Evolutionary conservation across 2,888 invertebrate genomes (phyloP), one percentile per base, ranked within the genome.

Genomic region (Gnatocerus cornutus): DNA sequence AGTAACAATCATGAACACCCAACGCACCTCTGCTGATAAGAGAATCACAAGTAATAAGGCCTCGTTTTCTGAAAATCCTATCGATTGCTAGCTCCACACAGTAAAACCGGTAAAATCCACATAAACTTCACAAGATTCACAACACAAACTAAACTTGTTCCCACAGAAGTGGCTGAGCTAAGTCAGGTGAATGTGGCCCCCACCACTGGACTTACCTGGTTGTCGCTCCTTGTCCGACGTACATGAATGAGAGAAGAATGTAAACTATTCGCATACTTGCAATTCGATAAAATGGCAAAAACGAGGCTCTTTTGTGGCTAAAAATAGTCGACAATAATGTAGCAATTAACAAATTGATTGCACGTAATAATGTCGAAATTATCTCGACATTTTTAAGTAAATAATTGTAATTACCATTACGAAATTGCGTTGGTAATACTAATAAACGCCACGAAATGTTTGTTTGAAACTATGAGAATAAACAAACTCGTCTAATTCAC

Each of bases 121-220:
- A 33, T 21, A 48, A 29, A 56, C 56, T 46, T n/a, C 52, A 59
- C 64, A 50, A 27, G 37, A 61, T 65, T 65, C 66, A 67, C 70
- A 33, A 27, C 56, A 67, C 70, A 66, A 66, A 62, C 61, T 62
- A 58, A 70, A 67, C 70, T 67, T 53, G 62, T 62, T 65, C 69
- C 58, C 69, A 66, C 53, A 37, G 39, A 48, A 16, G 14, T n/a
- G 59, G 27, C 69, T 62, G 56, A 56, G 21, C 21, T 21, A 21
- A 70, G 70, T 67, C 66, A 70, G 66, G 66, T 66, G 70, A 67
- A 67, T 53, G 69, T 59, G 69, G 33, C 65, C 30, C 65, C 69
- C 65, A 63, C 64, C 55, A 53, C 43, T 16, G 13, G 10, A 43
- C 39, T 53, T 63, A 63, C 63, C 63, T 63, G 63, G 43, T 27